Evolutionary conservation across 2,888 invertebrate genomes (phyloP), one percentile per base, ranked within the genome.

Genomic region (Cyclophora punctaria): DNA sequence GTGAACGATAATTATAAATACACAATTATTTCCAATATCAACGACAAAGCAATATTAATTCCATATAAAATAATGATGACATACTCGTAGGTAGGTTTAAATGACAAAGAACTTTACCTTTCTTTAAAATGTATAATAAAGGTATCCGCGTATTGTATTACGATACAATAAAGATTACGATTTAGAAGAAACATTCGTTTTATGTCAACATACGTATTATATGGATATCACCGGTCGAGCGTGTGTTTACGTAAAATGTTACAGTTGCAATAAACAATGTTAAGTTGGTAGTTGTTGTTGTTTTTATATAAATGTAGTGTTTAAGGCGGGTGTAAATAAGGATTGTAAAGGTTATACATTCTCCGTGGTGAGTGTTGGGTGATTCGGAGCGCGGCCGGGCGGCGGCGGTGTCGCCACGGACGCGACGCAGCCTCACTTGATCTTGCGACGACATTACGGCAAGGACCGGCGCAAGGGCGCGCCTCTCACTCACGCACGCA

Each of bases 391-490:
- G 20, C 44, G 60, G 53, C 51, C 68, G 76, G 78, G 79, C 75
- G 76, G 60, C 58, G 63, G 69, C 70, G 74, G 34, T 46, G 51
- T 48, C 42, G 48, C 48, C 46, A 47, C 46, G 54, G 48, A 47
- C 41, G 35, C 46, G 50, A 45, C 42, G 45, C 34, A 41, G 70
- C 75, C 20, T 20, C 20, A 20, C 20, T 20, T 77, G 74, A 76
- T 74, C 73, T 75, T 63, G 60, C 74, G 70, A 71, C 75, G 77
- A 79, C 78, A 78, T 81, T 80, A 79, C 60, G 71, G 73, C 80
- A 80, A 77, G 73, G 75, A 75, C 68, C 63, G 62, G 62, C 56
- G 72, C 85, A 86, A 87, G 86, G 86, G 86, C 86, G 80, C 70
- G 58, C 87, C 87, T 84, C 83, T 87, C 86, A 85, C 87, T 80